A percentile compares a stretch with the other conserved stretches of the same genome.
phyloP scores from a whole-genome alignment of 1,140 invertebrate genomes.

The Lepidostoma basale region DNA sequence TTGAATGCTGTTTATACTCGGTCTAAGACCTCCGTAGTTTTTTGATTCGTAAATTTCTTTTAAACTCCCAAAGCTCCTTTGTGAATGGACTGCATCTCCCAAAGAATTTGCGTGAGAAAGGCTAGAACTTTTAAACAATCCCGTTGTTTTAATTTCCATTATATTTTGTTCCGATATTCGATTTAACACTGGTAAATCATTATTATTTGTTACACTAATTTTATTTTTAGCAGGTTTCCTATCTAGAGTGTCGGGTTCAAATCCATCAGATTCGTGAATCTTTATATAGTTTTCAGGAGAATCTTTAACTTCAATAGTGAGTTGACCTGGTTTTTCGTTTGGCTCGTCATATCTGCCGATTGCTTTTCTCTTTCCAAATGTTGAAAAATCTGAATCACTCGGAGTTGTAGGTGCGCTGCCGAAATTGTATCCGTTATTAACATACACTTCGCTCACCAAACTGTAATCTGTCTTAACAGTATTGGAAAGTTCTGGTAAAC shows the following conservation, averaged over 20 bases:
- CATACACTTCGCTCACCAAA: constrained; percentile 77
- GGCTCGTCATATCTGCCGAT: constrained; percentile 63
- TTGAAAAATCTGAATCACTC: constrained; percentile 67
- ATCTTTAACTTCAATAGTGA: constrained; percentile 81
- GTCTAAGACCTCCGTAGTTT: constrained; percentile 51
- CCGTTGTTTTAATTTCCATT: constrained; percentile 52
- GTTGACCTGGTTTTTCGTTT: constrained; percentile 68
- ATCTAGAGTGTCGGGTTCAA: constrained; percentile 84
- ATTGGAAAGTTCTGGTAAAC: constrained; percentile 39
- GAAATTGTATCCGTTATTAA: constrained; percentile 76
- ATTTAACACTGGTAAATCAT: constrained; percentile 46
- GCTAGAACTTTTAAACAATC: constrained; percentile 66
- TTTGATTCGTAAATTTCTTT: constrained; percentile 75
- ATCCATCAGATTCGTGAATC: constrained; percentile 74
- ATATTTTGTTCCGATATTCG: constrained; percentile 29
- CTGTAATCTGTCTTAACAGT: constrained; percentile 61
- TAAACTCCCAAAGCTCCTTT: constrained; percentile 67
- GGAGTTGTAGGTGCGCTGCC: constrained; percentile 66
- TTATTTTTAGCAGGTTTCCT: constrained; percentile 74
- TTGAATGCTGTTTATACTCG: constrained; percentile 48
- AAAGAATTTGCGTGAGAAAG: constrained; percentile 32
- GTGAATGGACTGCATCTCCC: constrained; percentile 50
- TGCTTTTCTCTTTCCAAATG: constrained; percentile 59
- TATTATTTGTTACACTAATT: constrained; percentile 40
- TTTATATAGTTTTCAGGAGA: constrained; percentile 71